Conservation (phyloP, 2,797 vertebrate genomes). For the Mormyrus hasselquistii region DNA sequence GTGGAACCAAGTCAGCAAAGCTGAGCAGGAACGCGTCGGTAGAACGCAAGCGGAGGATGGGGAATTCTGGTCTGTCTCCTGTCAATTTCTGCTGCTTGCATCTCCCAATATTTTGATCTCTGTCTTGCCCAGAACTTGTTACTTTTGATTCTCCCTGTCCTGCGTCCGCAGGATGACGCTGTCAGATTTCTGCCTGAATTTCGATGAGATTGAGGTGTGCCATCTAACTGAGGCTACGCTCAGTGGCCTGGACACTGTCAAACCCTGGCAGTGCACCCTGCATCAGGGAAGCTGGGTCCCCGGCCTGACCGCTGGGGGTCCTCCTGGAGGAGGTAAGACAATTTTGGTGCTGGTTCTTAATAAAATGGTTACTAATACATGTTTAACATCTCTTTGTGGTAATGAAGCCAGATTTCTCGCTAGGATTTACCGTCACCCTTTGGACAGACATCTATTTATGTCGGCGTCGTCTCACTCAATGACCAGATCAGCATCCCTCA, state of each 20-base stretch:
- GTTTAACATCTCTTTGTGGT: background rate
- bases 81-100: background rate
- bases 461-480: background rate
- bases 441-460: background rate
- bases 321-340: constrained; percentile 26
- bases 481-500: background rate
- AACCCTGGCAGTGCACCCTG: constrained; percentile 51
- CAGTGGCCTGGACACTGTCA: background rate
- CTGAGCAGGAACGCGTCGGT: constrained; percentile 50
- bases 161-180: constrained; percentile 57
- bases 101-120: background rate
- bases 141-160: background rate
- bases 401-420: background rate
- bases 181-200: constrained; percentile 61
- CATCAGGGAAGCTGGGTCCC: constrained; percentile 59
- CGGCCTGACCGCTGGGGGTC: constrained; percentile 46
- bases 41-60: constrained; percentile 55
- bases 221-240: constrained; percentile 50
- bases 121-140: background rate
- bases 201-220: constrained; percentile 61
- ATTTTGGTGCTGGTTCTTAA: background rate
- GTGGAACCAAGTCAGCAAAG: constrained; percentile 49
- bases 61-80: constrained; percentile 63
- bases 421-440: background rate
- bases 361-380: background rate